Evolutionary conservation across 2,113 vertebrate genomes (phyloP).

Genomic region (Cyprinodon tularosa): DNA sequence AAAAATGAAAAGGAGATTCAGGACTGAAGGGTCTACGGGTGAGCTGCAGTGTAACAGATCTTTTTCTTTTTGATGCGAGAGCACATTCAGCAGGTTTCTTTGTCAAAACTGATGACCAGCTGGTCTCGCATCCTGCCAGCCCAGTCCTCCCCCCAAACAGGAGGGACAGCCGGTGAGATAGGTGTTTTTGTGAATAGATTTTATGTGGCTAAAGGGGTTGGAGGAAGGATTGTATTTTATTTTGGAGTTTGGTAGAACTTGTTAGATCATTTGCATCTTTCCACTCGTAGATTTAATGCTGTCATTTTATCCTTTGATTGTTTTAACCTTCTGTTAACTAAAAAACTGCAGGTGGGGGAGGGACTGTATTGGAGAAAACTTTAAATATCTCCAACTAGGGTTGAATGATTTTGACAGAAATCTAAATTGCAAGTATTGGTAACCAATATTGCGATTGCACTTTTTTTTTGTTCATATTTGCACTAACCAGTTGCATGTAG

Average conservation of each 20-base stretch:
- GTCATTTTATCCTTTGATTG: too few species aligned
- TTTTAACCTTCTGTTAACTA: too few species aligned
- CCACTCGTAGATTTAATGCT: too few species aligned
- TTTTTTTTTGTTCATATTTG: too few species aligned
- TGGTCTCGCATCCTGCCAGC: slow-evolving; percentile 75
- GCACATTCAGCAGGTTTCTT: slow-evolving; percentile 76
- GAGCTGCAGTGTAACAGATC: slow-evolving; percentile 38
- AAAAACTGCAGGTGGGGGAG: too few species aligned
- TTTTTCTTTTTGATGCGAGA: slow-evolving; percentile 66
- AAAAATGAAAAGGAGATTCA: slow-evolving; percentile 11
- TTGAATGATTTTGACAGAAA: too few species aligned
- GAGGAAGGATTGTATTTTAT: slow-evolving; percentile 42
- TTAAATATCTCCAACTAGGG: too few species aligned
- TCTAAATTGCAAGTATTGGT: too few species aligned
- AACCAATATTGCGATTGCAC: too few species aligned
- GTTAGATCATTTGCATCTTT: too few species aligned
- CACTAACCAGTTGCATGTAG: too few species aligned
- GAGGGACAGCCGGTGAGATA: slow-evolving; percentile 40
- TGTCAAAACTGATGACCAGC: slow-evolving; percentile 80
- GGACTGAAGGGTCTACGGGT: slow-evolving; percentile 23
- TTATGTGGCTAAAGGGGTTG: slow-evolving; percentile 7
- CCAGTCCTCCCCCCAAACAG: slow-evolving; percentile 44
- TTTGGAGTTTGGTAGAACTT: slow-evolving; percentile 57
- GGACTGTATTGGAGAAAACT: too few species aligned
- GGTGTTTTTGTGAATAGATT: slow-evolving; percentile 16